phyloP scores from a whole-genome alignment of 2,113 vertebrate genomes.

The Sylvia atricapilla region DNA sequence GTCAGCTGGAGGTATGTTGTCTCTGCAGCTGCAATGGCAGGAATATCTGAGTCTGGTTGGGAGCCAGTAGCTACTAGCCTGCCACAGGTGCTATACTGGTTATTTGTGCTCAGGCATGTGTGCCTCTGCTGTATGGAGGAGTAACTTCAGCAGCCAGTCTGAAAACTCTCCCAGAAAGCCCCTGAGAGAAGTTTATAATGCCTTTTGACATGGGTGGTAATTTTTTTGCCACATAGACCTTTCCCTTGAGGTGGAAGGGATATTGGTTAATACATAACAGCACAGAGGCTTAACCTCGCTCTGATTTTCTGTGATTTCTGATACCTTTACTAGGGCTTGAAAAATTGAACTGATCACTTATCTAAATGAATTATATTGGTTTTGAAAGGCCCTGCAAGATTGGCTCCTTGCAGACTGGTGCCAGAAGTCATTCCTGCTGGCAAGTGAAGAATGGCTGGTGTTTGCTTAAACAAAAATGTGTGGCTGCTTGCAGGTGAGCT shows the following conservation, averaged over 20 bases:
- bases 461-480: background rate
- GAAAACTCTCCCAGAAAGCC: background rate
- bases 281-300: background rate
- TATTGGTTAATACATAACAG: background rate
- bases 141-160: background rate
- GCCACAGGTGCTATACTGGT: background rate
- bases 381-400: background rate
- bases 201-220: background rate
- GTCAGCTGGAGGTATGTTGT: background rate
- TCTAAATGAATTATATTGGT: background rate
- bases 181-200: background rate
- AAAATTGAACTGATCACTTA: background rate
- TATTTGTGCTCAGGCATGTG: background rate
- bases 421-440: background rate
- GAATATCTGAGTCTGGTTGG: background rate
- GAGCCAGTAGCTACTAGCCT: background rate
- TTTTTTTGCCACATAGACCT: background rate
- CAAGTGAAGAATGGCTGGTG: background rate
- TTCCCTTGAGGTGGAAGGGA: background rate
- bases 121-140: background rate
- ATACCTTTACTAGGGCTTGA: background rate
- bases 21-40: background rate
- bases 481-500: conserved; percentile 68
- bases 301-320: background rate
- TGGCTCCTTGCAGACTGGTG: background rate